These are phyloP conservation scores for Papilio xuthus DNA, from an alignment of 1,140 invertebrate species.

Conservation along the genomic window DNA sequence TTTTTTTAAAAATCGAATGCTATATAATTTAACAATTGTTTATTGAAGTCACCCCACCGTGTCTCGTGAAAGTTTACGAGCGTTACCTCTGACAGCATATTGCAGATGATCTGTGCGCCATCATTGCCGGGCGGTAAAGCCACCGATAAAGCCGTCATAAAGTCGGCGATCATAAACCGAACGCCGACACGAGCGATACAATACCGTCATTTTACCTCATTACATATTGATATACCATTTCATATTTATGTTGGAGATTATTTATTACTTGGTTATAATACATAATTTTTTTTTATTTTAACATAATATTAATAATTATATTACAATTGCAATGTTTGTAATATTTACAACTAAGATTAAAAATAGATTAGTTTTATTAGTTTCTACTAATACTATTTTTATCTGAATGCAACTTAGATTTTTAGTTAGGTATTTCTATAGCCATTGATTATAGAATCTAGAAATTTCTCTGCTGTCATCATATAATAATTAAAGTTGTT, in stretches of 20 bases:
- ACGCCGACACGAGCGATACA: not conserved
- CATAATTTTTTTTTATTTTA: no score
- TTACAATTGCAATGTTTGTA: no score
- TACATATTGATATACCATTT: constrained; percentile 3
- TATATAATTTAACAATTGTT: no score
- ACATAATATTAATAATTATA: no score
- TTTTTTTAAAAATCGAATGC: no score
- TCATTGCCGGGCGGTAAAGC: not conserved
- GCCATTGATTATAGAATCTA: not conserved
- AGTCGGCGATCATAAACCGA: not conserved
- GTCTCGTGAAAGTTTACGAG: not conserved
- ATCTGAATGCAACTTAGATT: no score
- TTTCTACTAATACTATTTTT: no score
- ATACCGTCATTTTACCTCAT: not conserved
- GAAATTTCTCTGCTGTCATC: not conserved
- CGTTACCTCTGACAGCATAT: not conserved
- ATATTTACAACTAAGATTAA: no score
- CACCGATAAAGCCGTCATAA: not conserved
- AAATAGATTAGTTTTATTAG: no score
- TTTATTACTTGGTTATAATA: not conserved
- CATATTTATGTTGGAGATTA: not conserved
- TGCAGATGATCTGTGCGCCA: not conserved
- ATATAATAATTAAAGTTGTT: not conserved
- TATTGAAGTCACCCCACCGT: not conserved
- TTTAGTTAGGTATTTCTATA: no score